These are phyloP conservation scores for Coreius guichenoti DNA, from an alignment of 2,797 vertebrate genomes.

Conservation along the genomic window DNA sequence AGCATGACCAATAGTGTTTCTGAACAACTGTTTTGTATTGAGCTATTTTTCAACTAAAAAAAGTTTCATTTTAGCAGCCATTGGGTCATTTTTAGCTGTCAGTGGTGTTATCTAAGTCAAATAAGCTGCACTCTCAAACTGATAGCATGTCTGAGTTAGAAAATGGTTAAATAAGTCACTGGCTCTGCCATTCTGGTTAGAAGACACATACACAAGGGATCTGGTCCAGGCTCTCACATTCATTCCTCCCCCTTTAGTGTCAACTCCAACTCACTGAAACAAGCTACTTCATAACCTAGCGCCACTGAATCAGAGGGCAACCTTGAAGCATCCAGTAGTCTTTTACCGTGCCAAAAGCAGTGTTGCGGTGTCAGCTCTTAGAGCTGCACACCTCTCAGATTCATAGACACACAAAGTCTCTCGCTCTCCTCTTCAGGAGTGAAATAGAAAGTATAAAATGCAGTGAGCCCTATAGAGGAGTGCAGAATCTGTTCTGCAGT, in stretches of 20 bases:
- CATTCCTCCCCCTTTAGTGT: constrained; percentile 33
- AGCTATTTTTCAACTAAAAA: neutral
- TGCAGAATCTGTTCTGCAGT: constrained; percentile 1
- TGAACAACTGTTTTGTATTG: neutral
- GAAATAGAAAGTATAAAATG: constrained; percentile 10
- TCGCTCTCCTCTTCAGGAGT: neutral
- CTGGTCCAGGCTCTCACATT: constrained; percentile 24
- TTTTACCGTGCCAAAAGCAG: constrained; percentile 56
- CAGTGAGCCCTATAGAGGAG: neutral
- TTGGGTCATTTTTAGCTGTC: constrained; percentile 1
- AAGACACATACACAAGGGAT: constrained; percentile 26
- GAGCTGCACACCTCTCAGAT: constrained; percentile 45
- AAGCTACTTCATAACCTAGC: constrained; percentile 39
- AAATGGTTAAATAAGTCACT: constrained; percentile 36
- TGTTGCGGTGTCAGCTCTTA: constrained; percentile 56
- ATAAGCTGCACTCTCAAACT: constrained; percentile 11
- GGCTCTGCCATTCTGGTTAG: constrained; percentile 22
- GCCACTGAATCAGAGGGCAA: constrained; percentile 61
- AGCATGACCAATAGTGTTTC: neutral
- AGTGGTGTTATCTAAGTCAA: constrained; percentile 16
- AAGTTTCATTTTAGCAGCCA: neutral
- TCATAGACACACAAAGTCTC: constrained; percentile 40
- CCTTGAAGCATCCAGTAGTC: constrained; percentile 57
- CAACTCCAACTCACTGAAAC: constrained; percentile 50
- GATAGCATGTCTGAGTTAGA: constrained; percentile 7